Evolutionary conservation across 2,113 vertebrate genomes (phyloP).

Genomic region (Hystrix cristata): DNA sequence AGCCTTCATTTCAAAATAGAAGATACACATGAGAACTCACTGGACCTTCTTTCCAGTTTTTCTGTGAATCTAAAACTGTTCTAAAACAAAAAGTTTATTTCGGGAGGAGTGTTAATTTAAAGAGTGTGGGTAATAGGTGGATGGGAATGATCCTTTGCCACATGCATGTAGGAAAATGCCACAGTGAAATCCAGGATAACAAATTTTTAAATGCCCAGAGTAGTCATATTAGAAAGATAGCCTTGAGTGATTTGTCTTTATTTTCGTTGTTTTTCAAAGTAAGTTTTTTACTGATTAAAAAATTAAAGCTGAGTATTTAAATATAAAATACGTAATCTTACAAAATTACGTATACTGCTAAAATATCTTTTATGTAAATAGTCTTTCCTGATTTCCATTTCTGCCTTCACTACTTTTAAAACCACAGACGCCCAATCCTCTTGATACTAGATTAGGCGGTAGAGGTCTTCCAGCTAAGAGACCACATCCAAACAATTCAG

Average conservation of each 20-base stretch:
- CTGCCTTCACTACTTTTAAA: background rate
- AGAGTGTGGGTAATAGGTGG: background rate
- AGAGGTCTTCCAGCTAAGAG: background rate
- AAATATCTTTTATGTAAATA: constrained; percentile 7
- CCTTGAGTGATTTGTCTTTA: background rate
- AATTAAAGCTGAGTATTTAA: background rate
- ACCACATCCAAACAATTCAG: background rate
- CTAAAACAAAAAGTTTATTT: background rate
- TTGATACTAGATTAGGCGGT: background rate
- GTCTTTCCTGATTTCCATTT: constrained; percentile 22
- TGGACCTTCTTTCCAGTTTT: background rate
- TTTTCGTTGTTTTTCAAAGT: background rate
- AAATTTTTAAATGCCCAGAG: background rate
- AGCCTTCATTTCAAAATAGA: background rate
- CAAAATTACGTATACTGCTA: background rate
- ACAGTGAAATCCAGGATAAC: background rate
- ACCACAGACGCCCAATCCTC: background rate
- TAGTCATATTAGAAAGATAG: background rate
- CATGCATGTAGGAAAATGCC: background rate
- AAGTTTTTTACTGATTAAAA: background rate
- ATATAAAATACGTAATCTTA: background rate
- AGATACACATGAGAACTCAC: background rate
- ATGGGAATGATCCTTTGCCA: background rate
- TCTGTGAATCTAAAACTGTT: constrained; percentile 7
- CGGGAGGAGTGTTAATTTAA: background rate